These are phyloP conservation scores for Dryococelus australis DNA, from an alignment of 2,888 invertebrate species.

Conservation along the genomic window DNA sequence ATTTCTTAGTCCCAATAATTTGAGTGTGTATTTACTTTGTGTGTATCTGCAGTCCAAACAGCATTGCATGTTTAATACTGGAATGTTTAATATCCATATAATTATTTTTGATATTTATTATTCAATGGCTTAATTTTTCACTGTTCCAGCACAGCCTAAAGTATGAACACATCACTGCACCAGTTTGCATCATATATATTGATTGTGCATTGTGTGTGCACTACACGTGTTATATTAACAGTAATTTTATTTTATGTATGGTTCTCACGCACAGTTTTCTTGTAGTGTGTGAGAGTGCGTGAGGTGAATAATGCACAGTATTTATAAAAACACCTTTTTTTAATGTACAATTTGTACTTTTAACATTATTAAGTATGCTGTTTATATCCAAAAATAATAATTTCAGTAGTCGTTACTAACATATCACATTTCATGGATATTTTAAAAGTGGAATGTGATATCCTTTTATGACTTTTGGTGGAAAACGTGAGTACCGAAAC, in stretches of 20 bases:
- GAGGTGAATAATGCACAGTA: constrained; percentile 43
- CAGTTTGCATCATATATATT: constrained; percentile 43
- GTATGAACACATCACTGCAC: constrained; percentile 47
- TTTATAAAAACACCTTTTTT: constrained; percentile 17
- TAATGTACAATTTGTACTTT: neutral
- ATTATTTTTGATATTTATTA: constrained; percentile 41
- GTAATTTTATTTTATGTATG: constrained; percentile 33
- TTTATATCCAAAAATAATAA: neutral
- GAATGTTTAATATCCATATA: constrained; percentile 44
- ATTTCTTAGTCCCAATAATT: constrained; percentile 35
- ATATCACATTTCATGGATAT: neutral
- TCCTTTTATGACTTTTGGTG: neutral
- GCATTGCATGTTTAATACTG: constrained; percentile 45
- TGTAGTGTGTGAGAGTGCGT: constrained; percentile 46
- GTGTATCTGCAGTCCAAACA: constrained; percentile 41
- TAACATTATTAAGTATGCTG: neutral
- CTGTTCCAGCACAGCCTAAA: constrained; percentile 47
- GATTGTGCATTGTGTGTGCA: constrained; percentile 47
- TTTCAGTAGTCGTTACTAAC: neutral
- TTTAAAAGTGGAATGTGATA: neutral
- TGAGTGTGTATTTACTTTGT: constrained; percentile 40
- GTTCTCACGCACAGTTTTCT: constrained; percentile 44
- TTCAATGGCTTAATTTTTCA: constrained; percentile 47
- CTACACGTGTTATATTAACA: constrained; percentile 36
- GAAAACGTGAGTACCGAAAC: neutral